phyloP scores from a whole-genome alignment of 2,888 invertebrate genomes.

The Diarsia brunnea region DNA sequence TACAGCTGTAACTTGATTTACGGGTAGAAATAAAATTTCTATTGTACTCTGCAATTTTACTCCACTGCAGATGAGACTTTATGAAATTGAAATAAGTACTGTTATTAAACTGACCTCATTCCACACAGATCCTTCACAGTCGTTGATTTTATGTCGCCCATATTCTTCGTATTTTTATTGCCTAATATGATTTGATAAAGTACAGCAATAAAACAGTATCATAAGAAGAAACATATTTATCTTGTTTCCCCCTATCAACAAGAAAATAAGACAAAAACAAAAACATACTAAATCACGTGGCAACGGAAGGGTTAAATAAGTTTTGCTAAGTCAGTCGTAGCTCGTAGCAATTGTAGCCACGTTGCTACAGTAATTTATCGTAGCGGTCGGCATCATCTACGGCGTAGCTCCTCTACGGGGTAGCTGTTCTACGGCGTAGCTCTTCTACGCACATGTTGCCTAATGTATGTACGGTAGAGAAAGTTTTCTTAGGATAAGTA shows the following conservation, averaged over 20 bases:
- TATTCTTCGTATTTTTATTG: slow-evolving; percentile 42
- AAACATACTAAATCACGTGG: slow-evolving; percentile 57
- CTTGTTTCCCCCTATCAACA: slow-evolving; percentile 33
- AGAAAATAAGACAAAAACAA: slow-evolving; percentile 56
- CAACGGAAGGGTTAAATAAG: slow-evolving; percentile 56
- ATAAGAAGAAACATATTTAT: slow-evolving; percentile 40
- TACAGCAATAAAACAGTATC: slow-evolving; percentile 44
- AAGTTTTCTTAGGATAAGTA: slow-evolving; percentile 68
- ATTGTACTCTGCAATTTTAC: slow-evolving; percentile 6
- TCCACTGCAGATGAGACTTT: slow-evolving; percentile 20
- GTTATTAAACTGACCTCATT: slow-evolving; percentile 26
- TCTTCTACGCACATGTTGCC: slow-evolving; percentile 66
- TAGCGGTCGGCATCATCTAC: slow-evolving; percentile 65
- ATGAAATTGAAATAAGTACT: slow-evolving; percentile 7
- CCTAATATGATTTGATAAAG: slow-evolving; percentile 45
- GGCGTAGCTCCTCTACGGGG: slow-evolving; percentile 68
- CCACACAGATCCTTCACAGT: slow-evolving; percentile 15
- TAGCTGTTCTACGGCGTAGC: slow-evolving; percentile 68
- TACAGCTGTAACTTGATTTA: slow-evolving; percentile 57
- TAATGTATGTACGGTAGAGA: slow-evolving; percentile 63
- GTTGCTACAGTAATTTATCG: slow-evolving; percentile 62
- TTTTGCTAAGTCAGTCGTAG: slow-evolving; percentile 58
- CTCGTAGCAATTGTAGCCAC: slow-evolving; percentile 59
- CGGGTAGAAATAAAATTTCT: slow-evolving; percentile 38
- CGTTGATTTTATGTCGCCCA: slow-evolving; percentile 27